phyloP scores from a whole-genome alignment of 2,113 vertebrate genomes.

The Pyrgilauda ruficollis region DNA sequence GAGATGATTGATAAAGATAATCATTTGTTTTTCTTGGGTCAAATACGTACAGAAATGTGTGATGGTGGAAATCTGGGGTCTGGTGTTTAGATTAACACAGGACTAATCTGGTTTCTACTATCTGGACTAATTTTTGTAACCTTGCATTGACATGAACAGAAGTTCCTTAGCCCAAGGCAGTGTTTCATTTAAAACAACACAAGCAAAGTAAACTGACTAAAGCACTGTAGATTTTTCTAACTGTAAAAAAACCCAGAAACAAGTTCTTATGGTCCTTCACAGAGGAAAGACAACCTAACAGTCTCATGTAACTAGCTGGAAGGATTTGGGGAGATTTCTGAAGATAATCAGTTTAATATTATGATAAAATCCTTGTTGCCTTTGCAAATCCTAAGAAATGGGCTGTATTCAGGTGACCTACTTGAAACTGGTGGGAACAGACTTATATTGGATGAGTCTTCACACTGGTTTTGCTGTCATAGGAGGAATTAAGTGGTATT shows the following conservation, averaged over 20 bases:
- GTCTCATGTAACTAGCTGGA: not conserved
- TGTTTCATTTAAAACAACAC: conserved; percentile 34
- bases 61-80: not conserved
- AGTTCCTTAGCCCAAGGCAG: conserved; percentile 5
- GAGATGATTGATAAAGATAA: not conserved
- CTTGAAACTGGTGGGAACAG: not conserved
- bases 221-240: not conserved
- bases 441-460: not conserved
- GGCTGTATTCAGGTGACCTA: not conserved
- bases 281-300: not conserved
- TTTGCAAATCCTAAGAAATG: not conserved
- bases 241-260: not conserved
- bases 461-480: not conserved
- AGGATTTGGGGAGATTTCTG: not conserved
- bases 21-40: not conserved
- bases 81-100: not conserved
- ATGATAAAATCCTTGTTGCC: not conserved
- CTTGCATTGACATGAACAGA: not conserved
- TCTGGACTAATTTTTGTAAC: conserved; percentile 22
- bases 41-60: not conserved
- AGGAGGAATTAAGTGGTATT: not conserved
- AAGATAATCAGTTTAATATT: conserved; percentile 18
- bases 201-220: conserved; percentile 4
- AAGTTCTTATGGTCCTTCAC: not conserved
- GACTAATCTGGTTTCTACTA: not conserved